Evolutionary conservation across 2,888 invertebrate species (phyloP).

Genomic region (Holacanthella duospinosa): DNA sequence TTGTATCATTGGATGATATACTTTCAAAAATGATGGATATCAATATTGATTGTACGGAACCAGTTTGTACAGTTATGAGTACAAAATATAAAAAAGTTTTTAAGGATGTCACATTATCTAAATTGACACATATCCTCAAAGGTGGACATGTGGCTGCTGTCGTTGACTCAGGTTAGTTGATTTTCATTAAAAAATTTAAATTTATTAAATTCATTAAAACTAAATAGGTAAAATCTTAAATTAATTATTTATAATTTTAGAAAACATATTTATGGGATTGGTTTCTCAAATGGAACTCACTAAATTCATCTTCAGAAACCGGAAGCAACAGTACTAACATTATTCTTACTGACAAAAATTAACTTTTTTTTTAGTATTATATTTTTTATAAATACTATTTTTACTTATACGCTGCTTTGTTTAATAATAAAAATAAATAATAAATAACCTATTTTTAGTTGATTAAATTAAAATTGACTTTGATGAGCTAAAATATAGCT

Average conservation of each 20-base stretch:
- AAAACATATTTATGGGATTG: neutral
- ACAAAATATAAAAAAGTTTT: constrained; percentile 63
- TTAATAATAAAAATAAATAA: no score
- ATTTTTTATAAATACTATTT: no score
- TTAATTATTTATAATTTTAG: neutral
- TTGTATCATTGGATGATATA: constrained; percentile 59
- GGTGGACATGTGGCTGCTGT: constrained; percentile 68
- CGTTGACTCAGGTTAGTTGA: neutral
- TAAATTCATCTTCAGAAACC: neutral
- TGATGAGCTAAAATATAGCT: no score
- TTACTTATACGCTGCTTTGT: no score
- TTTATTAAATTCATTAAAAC: neutral
- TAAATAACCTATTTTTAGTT: no score
- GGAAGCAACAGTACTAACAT: no score
- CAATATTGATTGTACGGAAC: constrained; percentile 50
- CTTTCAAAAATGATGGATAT: constrained; percentile 56
- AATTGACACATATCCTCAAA: constrained; percentile 67
- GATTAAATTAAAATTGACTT: no score
- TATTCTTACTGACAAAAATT: no score
- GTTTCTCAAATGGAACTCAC: constrained; percentile 13
- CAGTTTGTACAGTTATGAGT: constrained; percentile 55
- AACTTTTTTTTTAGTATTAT: no score
- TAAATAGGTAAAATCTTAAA: neutral
- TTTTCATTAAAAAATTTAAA: neutral
- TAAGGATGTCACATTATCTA: constrained; percentile 56